phyloP scores from a whole-genome alignment of 2,888 invertebrate species.

The Bombylius major region DNA sequence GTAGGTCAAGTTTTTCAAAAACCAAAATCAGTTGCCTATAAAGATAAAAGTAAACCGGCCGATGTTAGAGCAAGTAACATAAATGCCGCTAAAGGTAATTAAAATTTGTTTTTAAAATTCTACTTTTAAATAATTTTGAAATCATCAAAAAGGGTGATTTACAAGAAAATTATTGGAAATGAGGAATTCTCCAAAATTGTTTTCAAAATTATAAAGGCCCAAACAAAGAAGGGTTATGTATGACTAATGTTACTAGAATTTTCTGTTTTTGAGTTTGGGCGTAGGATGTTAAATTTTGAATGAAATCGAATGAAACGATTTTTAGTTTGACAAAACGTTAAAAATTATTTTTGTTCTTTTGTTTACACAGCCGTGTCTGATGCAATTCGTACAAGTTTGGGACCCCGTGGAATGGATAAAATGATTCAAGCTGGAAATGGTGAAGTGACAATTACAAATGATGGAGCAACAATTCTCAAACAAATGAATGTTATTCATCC shows the following conservation, averaged over 20 bases:
- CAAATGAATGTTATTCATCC: constrained; percentile 98
- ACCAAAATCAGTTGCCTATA: constrained; percentile 50
- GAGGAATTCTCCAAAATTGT: no score
- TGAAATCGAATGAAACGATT: no score
- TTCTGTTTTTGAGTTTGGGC: no score
- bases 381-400: constrained; percentile 96
- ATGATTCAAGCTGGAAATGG: constrained; percentile 98
- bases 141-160: no score
- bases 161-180: no score
- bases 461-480: constrained; percentile 98
- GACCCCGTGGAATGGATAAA: constrained; percentile 99
- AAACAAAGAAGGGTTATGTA: no score
- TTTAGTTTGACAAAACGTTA: no score
- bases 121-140: no score
- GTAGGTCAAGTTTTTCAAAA: constrained; percentile 21
- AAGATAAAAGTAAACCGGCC: constrained; percentile 86
- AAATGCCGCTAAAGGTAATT: constrained; percentile 89
- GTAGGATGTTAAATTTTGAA: no score
- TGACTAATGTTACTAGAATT: no score
- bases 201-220: no score
- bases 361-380: constrained; percentile 78
- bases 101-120: background rate
- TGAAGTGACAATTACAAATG: constrained; percentile 98
- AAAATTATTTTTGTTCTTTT: no score
- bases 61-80: constrained; percentile 94